Conservation (phyloP, 2,113 vertebrate species). For the Muntiacus reevesi region DNA sequence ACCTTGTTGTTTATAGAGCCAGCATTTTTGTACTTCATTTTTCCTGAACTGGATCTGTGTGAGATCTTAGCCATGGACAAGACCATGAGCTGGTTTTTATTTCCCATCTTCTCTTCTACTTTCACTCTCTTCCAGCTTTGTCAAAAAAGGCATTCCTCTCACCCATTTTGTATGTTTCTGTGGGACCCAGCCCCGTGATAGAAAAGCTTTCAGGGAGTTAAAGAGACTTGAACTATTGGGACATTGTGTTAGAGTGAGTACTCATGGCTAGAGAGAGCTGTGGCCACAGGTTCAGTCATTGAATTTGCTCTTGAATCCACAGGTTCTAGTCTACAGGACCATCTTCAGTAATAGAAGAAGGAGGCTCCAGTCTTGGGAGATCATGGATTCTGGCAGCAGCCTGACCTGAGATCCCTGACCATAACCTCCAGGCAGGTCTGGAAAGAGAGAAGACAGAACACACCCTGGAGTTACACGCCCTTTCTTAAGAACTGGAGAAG, state of each 20-base stretch:
- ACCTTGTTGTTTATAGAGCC: neutral
- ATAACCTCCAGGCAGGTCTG: neutral
- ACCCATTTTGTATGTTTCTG: neutral
- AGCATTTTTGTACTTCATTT: neutral
- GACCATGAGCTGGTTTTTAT: neutral
- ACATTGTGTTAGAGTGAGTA: neutral
- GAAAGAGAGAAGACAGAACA: neutral
- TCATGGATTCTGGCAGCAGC: neutral
- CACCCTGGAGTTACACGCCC: neutral
- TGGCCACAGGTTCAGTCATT: neutral
- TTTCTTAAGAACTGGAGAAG: neutral
- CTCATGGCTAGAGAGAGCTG: neutral
- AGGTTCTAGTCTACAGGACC: neutral
- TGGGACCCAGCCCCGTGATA: neutral
- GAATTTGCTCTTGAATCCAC: slow-evolving; percentile 12
- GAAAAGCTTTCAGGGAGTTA: neutral
- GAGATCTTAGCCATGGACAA: neutral
- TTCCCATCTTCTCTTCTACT: neutral
- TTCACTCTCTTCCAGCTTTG: neutral
- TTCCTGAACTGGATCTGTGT: neutral
- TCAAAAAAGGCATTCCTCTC: neutral
- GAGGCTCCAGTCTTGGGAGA: neutral
- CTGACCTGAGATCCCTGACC: neutral
- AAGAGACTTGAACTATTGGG: neutral
- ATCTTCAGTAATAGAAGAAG: neutral